Evolutionary conservation across 1,140 invertebrate genomes (phyloP), one percentile per base, ranked within the genome.

Genomic region (Papilio xuthus): DNA sequence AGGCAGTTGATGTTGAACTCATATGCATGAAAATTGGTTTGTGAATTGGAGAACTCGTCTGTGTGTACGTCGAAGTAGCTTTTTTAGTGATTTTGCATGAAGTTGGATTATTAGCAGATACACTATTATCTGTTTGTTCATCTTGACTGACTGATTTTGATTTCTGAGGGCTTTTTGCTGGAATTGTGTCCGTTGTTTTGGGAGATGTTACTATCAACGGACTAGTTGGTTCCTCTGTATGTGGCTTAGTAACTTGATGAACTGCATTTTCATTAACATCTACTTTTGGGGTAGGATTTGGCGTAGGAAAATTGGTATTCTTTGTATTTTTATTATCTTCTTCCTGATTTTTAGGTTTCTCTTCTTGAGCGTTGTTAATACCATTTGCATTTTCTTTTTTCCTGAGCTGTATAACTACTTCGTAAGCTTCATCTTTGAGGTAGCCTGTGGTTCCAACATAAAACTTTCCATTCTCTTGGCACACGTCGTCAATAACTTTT

Each of bases 1-100:
- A 94, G 0, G 92, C 88, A 10, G 94, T 94, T 4, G 94, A 94
- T 23, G 92, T 93, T 6, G 94, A 93, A 83, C 91, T 94, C 86
- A 93, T 92, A 42, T 92, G 90, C 74, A 92, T 85, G 78, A 85
- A 90, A 26, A 85, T 79, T 53, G 90, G 92, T 82, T 85, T 86
- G 23, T 83, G 84, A 73, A 84, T 84, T 10, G 88, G 88, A 42
- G 88, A 92, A 78, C 79, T 90, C 13, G 85, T 94, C 82, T 94
- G 92, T 0, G 91, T 92, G 73, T 86, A 91, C 0, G 87, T 87
- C 3, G 91, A 93, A 37, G 87, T 89, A 8, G 87, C 87, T 10
- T 85, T 83, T 82, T 82, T 88, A 15, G 82, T 26, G 8, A 18
- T 18, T n/a, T 8, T n/a, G 18, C 47, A 37, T 37, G 47, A 28